A percentile compares a stretch with the other conserved stretches of the same genome.
These are phyloP conservation scores for Amblyraja radiata DNA, from an alignment of 2,797 vertebrate species.

Conservation along the genomic window DNA sequence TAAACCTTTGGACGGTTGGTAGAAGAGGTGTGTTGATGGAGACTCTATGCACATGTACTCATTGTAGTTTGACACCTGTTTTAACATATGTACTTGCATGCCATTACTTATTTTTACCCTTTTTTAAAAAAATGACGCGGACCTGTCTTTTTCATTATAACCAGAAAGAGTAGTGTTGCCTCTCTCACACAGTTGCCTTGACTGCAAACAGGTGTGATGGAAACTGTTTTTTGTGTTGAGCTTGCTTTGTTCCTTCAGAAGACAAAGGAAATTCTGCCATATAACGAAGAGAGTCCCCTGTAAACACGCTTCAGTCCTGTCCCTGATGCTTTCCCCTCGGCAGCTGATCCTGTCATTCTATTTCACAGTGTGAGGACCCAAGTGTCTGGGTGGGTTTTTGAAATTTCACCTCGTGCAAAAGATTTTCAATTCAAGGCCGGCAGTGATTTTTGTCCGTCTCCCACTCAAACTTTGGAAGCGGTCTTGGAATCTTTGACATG, in stretches of 20 bases:
- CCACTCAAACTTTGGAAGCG: not conserved
- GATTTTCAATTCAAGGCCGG: not conserved
- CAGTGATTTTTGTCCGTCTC: not conserved
- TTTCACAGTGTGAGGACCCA: not conserved
- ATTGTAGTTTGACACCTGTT: not conserved
- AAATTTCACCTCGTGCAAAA: not conserved
- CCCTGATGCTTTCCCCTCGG: too few relatives aligned
- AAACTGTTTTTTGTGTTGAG: not conserved
- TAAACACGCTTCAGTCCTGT: not conserved
- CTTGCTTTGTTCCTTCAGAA: not conserved
- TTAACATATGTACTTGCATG: constrained; percentile 18
- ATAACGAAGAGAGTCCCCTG: not conserved
- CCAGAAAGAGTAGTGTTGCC: not conserved
- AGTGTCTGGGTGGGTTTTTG: not conserved
- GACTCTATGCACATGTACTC: constrained; percentile 2
- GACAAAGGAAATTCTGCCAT: too few relatives aligned
- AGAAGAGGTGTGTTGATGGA: not conserved
- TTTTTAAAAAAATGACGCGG: not conserved
- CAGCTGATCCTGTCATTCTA: not conserved
- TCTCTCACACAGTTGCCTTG: not conserved
- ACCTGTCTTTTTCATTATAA: constrained; percentile 3
- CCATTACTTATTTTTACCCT: not conserved
- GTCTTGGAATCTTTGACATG: not conserved
- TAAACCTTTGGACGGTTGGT: not conserved
- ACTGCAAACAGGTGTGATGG: not conserved